Conservation (phyloP, 2,888 invertebrate species). For the Aplocera efformata region DNA sequence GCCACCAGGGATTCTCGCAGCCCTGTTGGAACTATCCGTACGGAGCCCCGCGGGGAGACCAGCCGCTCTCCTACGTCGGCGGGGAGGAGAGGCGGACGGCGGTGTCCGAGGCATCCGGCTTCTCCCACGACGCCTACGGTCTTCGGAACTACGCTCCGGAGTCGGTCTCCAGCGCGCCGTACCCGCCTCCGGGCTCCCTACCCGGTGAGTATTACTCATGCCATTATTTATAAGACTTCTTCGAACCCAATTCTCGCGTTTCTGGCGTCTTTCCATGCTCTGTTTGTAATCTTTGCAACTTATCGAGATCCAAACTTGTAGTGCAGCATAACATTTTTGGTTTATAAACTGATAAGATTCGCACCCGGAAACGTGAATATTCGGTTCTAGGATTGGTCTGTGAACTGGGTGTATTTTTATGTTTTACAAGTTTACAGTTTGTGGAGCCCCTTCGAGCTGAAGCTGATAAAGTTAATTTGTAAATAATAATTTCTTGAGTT, state of each 20-base stretch:
- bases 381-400: slow-evolving; percentile 21
- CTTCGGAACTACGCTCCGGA: slow-evolving; percentile 88
- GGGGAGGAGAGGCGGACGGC: slow-evolving; percentile 86
- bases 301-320: slow-evolving; percentile 58
- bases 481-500: slow-evolving; percentile 69
- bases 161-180: slow-evolving; percentile 87
- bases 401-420: slow-evolving; percentile 7
- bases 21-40: slow-evolving; percentile 88
- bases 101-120: slow-evolving; percentile 82
- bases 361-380: slow-evolving; percentile 31
- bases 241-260: slow-evolving; percentile 54
- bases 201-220: slow-evolving; percentile 68
- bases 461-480: slow-evolving; percentile 55
- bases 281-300: slow-evolving; percentile 71
- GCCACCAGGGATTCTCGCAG: slow-evolving; percentile 86
- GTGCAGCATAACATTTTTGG: slow-evolving; percentile 59
- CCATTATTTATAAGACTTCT: slow-evolving; percentile 36
- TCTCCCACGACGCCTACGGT: slow-evolving; percentile 87
- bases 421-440: slow-evolving; percentile 25
- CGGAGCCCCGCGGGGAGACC: slow-evolving; percentile 82
- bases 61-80: slow-evolving; percentile 85
- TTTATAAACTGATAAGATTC: slow-evolving; percentile 65
- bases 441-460: slow-evolving; percentile 24
- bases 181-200: slow-evolving; percentile 88
- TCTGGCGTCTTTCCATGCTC: slow-evolving; percentile 48